Evolutionary conservation across 2,888 invertebrate genomes (phyloP).

Genomic region (Parasteatoda lunata): DNA sequence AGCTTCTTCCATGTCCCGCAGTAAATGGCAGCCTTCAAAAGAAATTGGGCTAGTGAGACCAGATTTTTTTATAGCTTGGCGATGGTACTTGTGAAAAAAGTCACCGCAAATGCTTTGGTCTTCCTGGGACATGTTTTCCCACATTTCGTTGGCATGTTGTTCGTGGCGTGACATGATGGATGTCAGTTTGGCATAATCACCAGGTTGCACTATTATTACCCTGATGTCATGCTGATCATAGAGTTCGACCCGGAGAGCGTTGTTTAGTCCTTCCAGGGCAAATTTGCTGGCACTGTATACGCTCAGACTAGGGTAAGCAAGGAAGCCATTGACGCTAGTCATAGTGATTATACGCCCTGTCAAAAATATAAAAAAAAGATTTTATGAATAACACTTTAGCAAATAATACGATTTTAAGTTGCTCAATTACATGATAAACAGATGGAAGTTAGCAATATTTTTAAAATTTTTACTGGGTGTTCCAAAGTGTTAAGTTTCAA

Average conservation of each 20-base stretch:
- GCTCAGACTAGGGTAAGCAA: constrained; percentile 83
- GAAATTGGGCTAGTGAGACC: constrained; percentile 65
- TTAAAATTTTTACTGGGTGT: no score
- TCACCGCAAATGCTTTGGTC: constrained; percentile 75
- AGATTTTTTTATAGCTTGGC: constrained; percentile 51
- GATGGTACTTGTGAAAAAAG: constrained; percentile 76
- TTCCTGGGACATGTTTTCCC: constrained; percentile 79
- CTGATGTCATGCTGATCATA: constrained; percentile 81
- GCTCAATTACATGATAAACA: no score
- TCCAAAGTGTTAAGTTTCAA: no score
- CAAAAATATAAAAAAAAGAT: neutral
- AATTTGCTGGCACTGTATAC: constrained; percentile 89
- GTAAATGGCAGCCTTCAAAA: constrained; percentile 61
- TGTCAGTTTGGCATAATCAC: constrained; percentile 82
- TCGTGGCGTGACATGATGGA: constrained; percentile 82
- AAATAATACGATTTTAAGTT: no score
- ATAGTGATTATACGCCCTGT: constrained; percentile 84
- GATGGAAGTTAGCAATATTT: no score
- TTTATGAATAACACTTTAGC: no score
- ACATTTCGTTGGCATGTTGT: constrained; percentile 80
- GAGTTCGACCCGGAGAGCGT: constrained; percentile 83
- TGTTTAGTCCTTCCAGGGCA: constrained; percentile 83
- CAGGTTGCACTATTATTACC: constrained; percentile 85
- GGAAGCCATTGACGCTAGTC: constrained; percentile 87
- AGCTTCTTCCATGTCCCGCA: constrained; percentile 66